These are phyloP conservation scores for Mus spicilegus DNA, from an alignment of 2,113 vertebrate genomes.

Conservation along the genomic window DNA sequence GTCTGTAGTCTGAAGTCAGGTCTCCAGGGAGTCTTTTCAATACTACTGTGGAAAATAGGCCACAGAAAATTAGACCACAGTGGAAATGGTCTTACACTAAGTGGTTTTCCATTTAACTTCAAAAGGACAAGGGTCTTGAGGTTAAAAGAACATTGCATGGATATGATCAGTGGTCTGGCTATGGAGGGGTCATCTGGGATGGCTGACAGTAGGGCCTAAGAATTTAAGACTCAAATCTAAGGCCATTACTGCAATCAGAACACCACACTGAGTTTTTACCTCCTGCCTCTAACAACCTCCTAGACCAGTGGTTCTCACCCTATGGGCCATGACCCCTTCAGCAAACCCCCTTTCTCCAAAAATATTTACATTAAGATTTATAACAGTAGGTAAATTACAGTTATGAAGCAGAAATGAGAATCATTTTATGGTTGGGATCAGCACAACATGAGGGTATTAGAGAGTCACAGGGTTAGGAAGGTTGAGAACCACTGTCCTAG, in stretches of 20 bases:
- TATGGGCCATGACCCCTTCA: not conserved
- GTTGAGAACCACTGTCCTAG: not conserved
- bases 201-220: not conserved
- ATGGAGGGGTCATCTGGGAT: not conserved
- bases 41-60: constrained; percentile 46
- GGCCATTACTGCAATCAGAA: not conserved
- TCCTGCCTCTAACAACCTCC: not conserved
- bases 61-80: constrained; percentile 30
- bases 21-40: constrained; percentile 14
- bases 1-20: not conserved
- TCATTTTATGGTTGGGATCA: not conserved
- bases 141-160: constrained; percentile 8
- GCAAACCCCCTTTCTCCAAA: not conserved
- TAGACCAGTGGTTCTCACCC: not conserved
- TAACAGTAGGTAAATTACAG: not conserved
- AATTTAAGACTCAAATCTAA: not conserved
- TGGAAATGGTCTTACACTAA: constrained; percentile 22
- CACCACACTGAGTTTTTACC: not conserved
- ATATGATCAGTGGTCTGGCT: not conserved
- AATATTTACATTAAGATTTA: not conserved
- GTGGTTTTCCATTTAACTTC: not conserved
- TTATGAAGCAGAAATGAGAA: not conserved
- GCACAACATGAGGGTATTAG: not conserved
- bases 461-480: not conserved
- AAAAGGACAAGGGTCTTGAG: constrained; percentile 17